Percentiles rank a stretch among this genome's conserved stretches.
Evolutionary conservation across 2,888 invertebrate genomes (phyloP).

Genomic region (Leucoma salicis): DNA sequence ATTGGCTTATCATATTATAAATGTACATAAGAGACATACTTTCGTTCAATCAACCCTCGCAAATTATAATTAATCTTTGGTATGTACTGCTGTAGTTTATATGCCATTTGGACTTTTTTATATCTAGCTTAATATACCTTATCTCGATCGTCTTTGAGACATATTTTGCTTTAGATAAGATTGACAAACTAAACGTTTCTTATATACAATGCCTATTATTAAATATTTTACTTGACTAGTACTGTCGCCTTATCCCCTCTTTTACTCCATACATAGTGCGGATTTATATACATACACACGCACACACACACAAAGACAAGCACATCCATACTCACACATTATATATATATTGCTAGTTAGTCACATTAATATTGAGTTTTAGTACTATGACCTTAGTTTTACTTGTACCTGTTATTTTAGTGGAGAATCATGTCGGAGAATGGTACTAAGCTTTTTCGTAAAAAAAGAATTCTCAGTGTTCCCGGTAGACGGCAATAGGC

Average conservation of each 20-base stretch:
- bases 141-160: conserved; percentile 23
- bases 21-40: conserved; percentile 65
- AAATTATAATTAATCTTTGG: conserved; percentile 44
- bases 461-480: too few relatives aligned
- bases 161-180: not conserved
- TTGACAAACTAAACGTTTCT: not conserved
- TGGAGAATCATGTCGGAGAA: too few relatives aligned
- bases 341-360: too few relatives aligned
- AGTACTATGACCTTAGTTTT: too few relatives aligned
- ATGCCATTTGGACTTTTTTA: conserved; percentile 15
- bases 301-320: too few relatives aligned
- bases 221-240: not conserved
- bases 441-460: too few relatives aligned
- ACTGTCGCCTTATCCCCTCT: not conserved
- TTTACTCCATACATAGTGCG: not conserved
- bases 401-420: too few relatives aligned
- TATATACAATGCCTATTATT: not conserved
- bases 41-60: conserved; percentile 75
- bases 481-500: too few relatives aligned
- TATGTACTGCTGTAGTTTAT: conserved; percentile 17
- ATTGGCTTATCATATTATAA: not conserved
- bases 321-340: too few relatives aligned
- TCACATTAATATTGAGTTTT: too few relatives aligned
- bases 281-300: too few relatives aligned
- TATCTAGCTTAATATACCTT: conserved; percentile 16